These are phyloP conservation scores for Andrena bicolor DNA, from an alignment of 2,888 invertebrate species.

Conservation along the genomic window DNA sequence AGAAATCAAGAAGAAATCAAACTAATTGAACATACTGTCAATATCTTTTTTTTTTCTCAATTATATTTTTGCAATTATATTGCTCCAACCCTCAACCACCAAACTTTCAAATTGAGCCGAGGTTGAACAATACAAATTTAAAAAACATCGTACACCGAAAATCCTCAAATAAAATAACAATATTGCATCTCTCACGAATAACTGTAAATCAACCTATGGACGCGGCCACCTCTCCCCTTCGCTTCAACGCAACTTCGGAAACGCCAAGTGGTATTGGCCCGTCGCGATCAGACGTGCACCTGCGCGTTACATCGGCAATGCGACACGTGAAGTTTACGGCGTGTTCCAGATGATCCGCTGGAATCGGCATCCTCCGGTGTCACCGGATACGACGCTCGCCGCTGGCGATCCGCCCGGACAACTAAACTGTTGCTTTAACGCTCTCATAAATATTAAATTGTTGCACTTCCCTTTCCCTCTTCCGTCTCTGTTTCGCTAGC, in stretches of 20 bases:
- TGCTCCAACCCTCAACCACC: too few relatives aligned
- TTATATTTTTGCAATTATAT: too few relatives aligned
- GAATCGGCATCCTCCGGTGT: slow-evolving; percentile 44
- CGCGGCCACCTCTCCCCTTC: neutral
- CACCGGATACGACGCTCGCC: slow-evolving; percentile 44
- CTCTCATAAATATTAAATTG: slow-evolving; percentile 59
- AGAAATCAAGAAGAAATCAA: too few relatives aligned
- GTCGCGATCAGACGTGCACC: slow-evolving; percentile 7
- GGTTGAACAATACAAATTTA: too few relatives aligned
- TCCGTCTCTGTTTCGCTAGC: slow-evolving; percentile 13
- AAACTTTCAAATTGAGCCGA: too few relatives aligned
- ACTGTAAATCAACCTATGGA: neutral
- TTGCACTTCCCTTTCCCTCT: slow-evolving; percentile 43
- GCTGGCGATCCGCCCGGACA: slow-evolving; percentile 44
- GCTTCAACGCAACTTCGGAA: neutral
- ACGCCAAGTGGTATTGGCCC: slow-evolving; percentile 8
- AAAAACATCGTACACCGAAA: too few relatives aligned
- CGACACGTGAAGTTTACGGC: neutral
- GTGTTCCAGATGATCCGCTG: slow-evolving; percentile 55
- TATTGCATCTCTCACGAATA: neutral
- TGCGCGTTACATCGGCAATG: neutral
- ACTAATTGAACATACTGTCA: too few relatives aligned
- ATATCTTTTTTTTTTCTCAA: too few relatives aligned
- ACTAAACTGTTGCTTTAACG: slow-evolving; percentile 48
- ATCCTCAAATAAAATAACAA: too few relatives aligned